Conservation (phyloP, 2,113 vertebrate genomes). For the Psettodes erumei region DNA sequence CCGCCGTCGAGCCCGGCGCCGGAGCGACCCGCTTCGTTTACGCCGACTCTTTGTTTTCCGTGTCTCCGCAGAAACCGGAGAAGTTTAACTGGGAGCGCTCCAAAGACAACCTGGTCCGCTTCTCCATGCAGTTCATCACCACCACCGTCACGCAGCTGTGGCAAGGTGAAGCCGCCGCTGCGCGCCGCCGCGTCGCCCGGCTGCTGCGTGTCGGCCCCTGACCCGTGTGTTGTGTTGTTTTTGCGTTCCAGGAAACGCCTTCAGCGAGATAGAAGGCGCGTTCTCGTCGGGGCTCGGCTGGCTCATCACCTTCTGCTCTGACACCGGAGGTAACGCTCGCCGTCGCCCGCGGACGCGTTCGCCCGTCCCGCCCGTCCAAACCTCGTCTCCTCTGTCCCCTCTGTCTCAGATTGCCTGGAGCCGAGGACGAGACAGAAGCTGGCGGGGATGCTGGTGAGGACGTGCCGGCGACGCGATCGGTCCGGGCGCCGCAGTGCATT, state of each 20-base stretch:
- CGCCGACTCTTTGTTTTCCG: not conserved
- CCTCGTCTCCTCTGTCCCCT: constrained; percentile 31
- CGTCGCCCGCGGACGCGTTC: not conserved
- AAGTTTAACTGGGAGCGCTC: constrained; percentile 92
- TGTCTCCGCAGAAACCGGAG: constrained; percentile 85
- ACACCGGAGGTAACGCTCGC: constrained; percentile 91
- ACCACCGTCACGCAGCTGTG: constrained; percentile 90
- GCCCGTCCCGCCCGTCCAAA: not conserved
- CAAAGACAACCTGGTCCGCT: constrained; percentile 87
- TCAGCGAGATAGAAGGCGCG: constrained; percentile 88
- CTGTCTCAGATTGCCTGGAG: constrained; percentile 90
- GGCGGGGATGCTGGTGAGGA: constrained; percentile 96
- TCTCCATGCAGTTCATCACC: constrained; percentile 93
- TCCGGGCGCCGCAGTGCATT: too few species aligned
- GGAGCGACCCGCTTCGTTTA: too few species aligned
- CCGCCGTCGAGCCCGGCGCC: not conserved
- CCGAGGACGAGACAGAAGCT: constrained; percentile 91
- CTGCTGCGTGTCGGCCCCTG: too few species aligned
- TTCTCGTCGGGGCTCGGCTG: constrained; percentile 89
- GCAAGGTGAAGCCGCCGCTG: too few species aligned
- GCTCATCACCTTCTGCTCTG: constrained; percentile 94
- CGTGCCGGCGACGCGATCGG: not conserved
- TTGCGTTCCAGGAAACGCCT: constrained; percentile 90
- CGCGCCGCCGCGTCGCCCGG: too few species aligned
- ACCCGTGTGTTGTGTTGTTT: not conserved